Evolutionary conservation across 2,113 vertebrate species (phyloP).

Genomic region (Rattus norvegicus): DNA sequence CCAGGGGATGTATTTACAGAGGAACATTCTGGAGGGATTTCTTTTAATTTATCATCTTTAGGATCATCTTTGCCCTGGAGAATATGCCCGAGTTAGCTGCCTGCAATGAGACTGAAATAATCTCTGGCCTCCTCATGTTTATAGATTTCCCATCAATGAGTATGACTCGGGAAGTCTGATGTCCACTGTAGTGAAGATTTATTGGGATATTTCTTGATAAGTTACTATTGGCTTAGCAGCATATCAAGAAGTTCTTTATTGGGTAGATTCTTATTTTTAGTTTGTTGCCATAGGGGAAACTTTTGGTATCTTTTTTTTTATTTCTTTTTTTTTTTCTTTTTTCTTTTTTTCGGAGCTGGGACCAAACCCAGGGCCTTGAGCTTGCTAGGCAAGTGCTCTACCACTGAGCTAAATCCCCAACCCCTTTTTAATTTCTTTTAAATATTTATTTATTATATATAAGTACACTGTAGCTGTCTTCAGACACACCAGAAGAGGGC

Average conservation of each 20-base stretch:
- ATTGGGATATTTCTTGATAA: background rate
- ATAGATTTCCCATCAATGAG: background rate
- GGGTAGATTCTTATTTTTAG: background rate
- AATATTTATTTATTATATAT: too few species aligned
- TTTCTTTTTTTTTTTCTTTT: background rate
- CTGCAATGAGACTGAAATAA: background rate
- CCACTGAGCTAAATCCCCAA: too few species aligned
- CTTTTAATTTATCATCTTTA: background rate
- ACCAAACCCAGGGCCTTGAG: too few species aligned
- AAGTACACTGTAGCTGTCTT: too few species aligned
- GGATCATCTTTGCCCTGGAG: background rate
- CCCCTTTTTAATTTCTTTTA: too few species aligned
- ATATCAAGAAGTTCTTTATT: background rate
- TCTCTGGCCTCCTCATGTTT: background rate
- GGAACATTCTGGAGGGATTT: background rate
- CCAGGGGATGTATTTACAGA: background rate
- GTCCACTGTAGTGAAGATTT: background rate
- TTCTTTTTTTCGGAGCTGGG: too few species aligned
- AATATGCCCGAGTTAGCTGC: background rate
- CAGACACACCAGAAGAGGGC: too few species aligned
- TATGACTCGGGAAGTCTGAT: background rate
- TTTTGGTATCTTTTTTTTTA: background rate
- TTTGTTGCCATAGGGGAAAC: background rate
- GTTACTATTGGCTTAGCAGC: background rate
- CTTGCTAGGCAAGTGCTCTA: too few species aligned